Base-by-base conservation (phyloP, 1,140 invertebrate species). In the Brachionus manjavacas region DNA sequence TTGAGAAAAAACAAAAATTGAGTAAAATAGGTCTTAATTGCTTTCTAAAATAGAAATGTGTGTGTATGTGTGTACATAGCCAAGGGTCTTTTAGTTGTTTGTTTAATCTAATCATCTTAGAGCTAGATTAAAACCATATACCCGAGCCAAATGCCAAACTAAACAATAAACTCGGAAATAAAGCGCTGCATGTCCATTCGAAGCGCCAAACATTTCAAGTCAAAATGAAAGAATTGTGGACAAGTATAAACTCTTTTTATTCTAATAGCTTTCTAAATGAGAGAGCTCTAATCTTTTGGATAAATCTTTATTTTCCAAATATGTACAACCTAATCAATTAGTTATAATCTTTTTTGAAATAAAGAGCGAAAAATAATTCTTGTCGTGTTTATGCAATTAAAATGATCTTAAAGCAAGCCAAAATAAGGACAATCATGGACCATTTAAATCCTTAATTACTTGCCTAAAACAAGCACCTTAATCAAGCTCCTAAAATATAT, bases 301-400 rank as follows among this genome's bases (percentile, higher is more conserved):
- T 60, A 60, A 60, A 60, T 60, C 52, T 60, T 60, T 60, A 60
- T 60, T 60, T 60, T 60, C 20, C n/a, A 60, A 60, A 60, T 60
- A 60, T 60, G 20, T 20, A 60, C 16, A 60, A 60, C 20, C 52
- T 60, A 60, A 60, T 60, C 52, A 60, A 60, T 60, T 60, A 60
- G 52, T 20, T 20, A 60, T 60, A 60, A 60, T 60, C 52, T 60
- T 60, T 60, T 55, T 60, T 60, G 52, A 60, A 60, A 60, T 60
- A 60, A 60, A 60, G 52, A 60, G 52, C n/a, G 20, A 20, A 60
- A 60, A 60, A 60, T 60, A 60, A 20, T 60, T 60, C 20, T 60
- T 20, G 52, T 60, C 52, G 52, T 60, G 52, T 60, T 60, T 60
- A 60, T 20, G 52, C 52, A 60, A 60, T 60, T 60, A 60, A 20